A percentile compares a stretch with the other conserved stretches of the same genome.
Evolutionary conservation across 2,888 invertebrate genomes (phyloP).

Genomic region (Himalopsyche japonica): DNA sequence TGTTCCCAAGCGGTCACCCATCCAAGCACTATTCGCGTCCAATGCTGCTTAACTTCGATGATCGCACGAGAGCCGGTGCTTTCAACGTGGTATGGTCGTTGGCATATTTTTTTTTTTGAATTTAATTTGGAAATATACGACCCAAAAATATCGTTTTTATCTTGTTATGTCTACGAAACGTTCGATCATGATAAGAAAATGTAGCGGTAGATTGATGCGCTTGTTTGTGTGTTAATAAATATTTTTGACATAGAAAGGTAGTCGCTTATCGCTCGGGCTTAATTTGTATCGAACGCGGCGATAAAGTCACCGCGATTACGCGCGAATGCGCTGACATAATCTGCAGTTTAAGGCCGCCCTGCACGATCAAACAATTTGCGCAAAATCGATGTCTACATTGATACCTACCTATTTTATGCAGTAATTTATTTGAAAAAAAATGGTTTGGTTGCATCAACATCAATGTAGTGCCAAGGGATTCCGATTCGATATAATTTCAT

Average conservation of each 20-base stretch:
- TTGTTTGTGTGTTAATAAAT: background rate
- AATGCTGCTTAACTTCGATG: constrained; percentile 57
- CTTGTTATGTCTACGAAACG: background rate
- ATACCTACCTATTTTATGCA: too few species aligned
- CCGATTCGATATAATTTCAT: too few species aligned
- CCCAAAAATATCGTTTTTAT: background rate
- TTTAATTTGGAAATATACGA: too few species aligned
- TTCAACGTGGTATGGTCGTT: constrained; percentile 54
- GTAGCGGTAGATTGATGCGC: background rate
- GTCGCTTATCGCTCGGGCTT: background rate
- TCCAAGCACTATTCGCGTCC: constrained; percentile 53
- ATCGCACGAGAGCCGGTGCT: constrained; percentile 57
- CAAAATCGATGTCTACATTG: too few species aligned
- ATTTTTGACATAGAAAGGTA: background rate
- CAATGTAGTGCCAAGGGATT: too few species aligned
- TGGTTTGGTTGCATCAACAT: too few species aligned
- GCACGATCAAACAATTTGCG: too few species aligned
- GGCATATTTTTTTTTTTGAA: too few species aligned
- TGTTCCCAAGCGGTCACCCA: constrained; percentile 52
- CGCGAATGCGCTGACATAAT: background rate
- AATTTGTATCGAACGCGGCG: background rate
- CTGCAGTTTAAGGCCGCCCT: too few species aligned
- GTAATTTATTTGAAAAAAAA: too few species aligned
- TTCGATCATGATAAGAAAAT: background rate
- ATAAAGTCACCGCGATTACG: background rate